phyloP scores from a whole-genome alignment of 1,140 invertebrate genomes.

The Brachionus plicatilis region DNA sequence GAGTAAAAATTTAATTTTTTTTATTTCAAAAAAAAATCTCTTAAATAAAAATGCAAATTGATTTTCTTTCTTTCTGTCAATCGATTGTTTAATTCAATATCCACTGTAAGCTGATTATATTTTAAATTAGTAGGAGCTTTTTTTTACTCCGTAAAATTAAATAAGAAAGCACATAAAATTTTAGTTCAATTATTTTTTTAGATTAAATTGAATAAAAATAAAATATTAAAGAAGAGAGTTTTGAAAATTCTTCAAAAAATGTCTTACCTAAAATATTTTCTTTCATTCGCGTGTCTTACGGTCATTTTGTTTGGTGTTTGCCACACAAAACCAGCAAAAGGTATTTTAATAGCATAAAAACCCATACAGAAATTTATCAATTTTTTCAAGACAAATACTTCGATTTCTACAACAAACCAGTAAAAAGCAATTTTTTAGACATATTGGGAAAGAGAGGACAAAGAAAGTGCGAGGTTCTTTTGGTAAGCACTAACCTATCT shows the following conservation, averaged over 20 bases:
- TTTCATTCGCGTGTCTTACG: neutral
- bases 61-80: neutral
- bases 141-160: neutral
- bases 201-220: neutral
- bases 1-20: neutral
- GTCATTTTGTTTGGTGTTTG: neutral
- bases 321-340: neutral
- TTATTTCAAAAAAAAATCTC: neutral
- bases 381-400: neutral
- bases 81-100: neutral
- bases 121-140: neutral
- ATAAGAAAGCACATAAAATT: neutral
- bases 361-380: neutral
- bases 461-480: constrained; percentile 5
- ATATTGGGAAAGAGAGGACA: constrained; percentile 31
- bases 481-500: neutral
- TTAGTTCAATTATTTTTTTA: neutral
- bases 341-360: neutral
- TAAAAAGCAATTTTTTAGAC: constrained; percentile 22
- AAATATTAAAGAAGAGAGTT: neutral
- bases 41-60: neutral
- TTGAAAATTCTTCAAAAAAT: neutral
- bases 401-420: neutral
- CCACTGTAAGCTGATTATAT: neutral
- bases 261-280: neutral